A percentile compares a stretch with the other conserved stretches of the same genome.
Evolutionary conservation across 2,113 vertebrate species (phyloP).

Genomic region (Boulengeromyrus knoepffleri): DNA sequence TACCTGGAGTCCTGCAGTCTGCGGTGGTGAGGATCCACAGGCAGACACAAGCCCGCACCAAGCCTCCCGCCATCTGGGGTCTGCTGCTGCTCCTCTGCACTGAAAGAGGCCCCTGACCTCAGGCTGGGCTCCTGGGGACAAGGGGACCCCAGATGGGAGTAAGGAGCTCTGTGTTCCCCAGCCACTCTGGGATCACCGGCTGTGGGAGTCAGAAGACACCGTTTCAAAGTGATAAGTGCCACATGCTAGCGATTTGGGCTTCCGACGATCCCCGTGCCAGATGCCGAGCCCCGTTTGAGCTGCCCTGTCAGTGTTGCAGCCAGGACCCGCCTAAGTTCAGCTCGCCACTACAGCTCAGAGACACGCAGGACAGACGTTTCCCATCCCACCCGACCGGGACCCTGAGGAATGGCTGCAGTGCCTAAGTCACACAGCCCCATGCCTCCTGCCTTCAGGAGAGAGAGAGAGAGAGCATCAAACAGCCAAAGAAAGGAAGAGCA

Average conservation of each 20-base stretch:
- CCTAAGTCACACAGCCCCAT: background rate
- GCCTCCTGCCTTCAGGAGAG: background rate
- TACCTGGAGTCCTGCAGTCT: constrained; percentile 31
- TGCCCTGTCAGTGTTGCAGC: background rate
- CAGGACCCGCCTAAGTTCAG: background rate
- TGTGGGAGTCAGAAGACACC: background rate
- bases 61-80: background rate
- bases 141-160: background rate
- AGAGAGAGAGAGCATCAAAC: background rate
- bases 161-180: background rate
- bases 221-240: background rate
- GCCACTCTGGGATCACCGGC: background rate
- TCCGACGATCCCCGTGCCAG: background rate
- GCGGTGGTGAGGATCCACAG: constrained; percentile 10
- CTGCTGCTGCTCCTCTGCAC: background rate
- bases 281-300: background rate
- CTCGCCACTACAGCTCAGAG: background rate
- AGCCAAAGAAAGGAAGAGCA: background rate
- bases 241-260: background rate
- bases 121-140: background rate
- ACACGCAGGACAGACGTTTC: background rate
- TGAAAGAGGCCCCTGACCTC: background rate
- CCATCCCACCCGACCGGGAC: background rate
- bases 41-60: constrained; percentile 1
- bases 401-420: background rate